Percentiles rank a stretch among this genome's conserved stretches.
phyloP scores from a whole-genome alignment of 2,888 invertebrate genomes.

The Proisotoma minuta region DNA sequence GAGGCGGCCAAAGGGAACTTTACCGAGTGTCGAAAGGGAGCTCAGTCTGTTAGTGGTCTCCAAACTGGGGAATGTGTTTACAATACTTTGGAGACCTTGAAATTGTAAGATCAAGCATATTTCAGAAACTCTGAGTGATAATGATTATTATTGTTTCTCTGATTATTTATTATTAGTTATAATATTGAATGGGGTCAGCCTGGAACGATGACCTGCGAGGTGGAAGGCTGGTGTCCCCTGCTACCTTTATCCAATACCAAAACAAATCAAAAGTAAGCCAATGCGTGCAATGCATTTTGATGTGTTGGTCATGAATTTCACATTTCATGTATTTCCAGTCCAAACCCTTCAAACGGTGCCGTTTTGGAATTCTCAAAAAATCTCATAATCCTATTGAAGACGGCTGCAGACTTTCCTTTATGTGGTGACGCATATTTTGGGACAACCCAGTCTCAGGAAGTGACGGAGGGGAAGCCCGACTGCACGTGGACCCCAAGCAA shows the following conservation, averaged over 20 bases:
- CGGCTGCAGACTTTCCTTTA: slow-evolving; percentile 38
- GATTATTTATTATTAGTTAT: slow-evolving; percentile 22
- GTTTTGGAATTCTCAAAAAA: slow-evolving; percentile 39
- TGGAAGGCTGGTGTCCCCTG: slow-evolving; percentile 39
- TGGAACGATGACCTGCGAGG: slow-evolving; percentile 37
- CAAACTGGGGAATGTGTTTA: slow-evolving; percentile 36
- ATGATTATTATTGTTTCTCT: background rate
- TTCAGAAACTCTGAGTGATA: background rate
- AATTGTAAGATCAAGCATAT: slow-evolving; percentile 26
- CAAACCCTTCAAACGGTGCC: slow-evolving; percentile 26
- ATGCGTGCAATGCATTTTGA: background rate
- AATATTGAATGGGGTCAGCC: slow-evolving; percentile 37
- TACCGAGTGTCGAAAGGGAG: slow-evolving; percentile 27
- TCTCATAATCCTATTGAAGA: slow-evolving; percentile 31
- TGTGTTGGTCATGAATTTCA: background rate
- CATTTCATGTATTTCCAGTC: background rate
- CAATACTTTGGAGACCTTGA: slow-evolving; percentile 34
- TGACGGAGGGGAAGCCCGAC: slow-evolving; percentile 29
- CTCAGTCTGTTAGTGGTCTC: slow-evolving; percentile 38
- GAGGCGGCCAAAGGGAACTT: slow-evolving; percentile 18
- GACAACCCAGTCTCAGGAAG: slow-evolving; percentile 28
- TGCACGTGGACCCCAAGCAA: slow-evolving; percentile 37
- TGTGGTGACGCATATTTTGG: slow-evolving; percentile 38
- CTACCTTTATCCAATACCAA: slow-evolving; percentile 33
- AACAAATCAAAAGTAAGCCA: slow-evolving; percentile 26